Percentiles rank a stretch among this genome's conserved stretches.
These are phyloP conservation scores for Eupleurogrammus muticus DNA, from an alignment of 2,797 vertebrate genomes.

Conservation along the genomic window DNA sequence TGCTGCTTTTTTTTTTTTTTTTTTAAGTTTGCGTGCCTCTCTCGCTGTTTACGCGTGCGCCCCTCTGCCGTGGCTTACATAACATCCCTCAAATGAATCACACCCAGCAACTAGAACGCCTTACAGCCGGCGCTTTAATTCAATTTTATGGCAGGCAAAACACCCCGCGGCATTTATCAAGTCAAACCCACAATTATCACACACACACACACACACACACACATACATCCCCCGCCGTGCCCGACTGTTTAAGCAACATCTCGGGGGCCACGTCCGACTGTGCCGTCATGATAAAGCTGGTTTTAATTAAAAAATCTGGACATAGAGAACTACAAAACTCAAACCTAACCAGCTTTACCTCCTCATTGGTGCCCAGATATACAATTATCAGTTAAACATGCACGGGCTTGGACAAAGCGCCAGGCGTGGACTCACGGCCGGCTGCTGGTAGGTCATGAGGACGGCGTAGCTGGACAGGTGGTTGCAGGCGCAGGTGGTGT, in stretches of 20 bases:
- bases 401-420: constrained; percentile 4
- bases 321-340: neutral
- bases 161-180: constrained; percentile 34
- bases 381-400: neutral
- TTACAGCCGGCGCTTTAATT: constrained; percentile 38
- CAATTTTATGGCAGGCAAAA: constrained; percentile 49
- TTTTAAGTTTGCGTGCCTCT: neutral
- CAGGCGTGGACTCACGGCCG: constrained; percentile 81
- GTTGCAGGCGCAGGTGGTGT: constrained; percentile 94
- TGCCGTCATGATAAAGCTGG: constrained; percentile 1
- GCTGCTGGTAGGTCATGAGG: constrained; percentile 92
- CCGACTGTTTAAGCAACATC: constrained; percentile 33
- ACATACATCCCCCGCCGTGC: constrained; percentile 8
- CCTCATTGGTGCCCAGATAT: neutral
- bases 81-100: constrained; percentile 43
- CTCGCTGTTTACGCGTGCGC: constrained; percentile 13
- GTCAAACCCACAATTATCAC: constrained; percentile 33
- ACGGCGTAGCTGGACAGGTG: constrained; percentile 95
- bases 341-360: neutral
- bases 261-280: constrained; percentile 21
- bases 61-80: constrained; percentile 22
- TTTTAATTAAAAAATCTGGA: neutral
- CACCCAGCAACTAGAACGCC: constrained; percentile 45
- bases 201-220: too few relatives aligned
- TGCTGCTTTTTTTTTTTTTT: neutral